These are phyloP conservation scores for Parnassius apollo DNA, from an alignment of 2,888 invertebrate genomes.

Conservation along the genomic window DNA sequence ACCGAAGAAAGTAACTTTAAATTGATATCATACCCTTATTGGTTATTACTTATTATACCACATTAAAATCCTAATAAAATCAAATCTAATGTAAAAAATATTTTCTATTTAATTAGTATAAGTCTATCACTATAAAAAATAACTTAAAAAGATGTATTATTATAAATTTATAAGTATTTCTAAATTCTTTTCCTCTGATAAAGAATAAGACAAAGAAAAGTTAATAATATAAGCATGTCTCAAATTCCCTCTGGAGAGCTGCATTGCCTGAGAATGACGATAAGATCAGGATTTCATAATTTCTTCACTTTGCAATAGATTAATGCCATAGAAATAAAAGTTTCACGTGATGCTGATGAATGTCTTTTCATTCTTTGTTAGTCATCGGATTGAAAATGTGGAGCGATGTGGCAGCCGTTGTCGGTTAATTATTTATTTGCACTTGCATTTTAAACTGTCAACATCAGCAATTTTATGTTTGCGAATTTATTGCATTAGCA, in stretches of 20 bases:
- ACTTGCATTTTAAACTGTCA: neutral
- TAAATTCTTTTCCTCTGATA: slow-evolving; percentile 1
- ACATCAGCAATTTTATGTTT: neutral
- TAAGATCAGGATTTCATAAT: slow-evolving; percentile 9
- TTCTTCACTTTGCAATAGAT: slow-evolving; percentile 6
- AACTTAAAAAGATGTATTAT: no score
- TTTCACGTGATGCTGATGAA: slow-evolving; percentile 11
- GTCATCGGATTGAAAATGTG: slow-evolving; percentile 27
- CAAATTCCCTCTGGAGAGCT: slow-evolving; percentile 21
- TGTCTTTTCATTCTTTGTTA: slow-evolving; percentile 23
- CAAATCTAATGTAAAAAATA: no score
- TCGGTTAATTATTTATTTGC: slow-evolving; percentile 11
- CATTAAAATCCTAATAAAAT: no score
- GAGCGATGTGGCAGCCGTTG: slow-evolving; percentile 19
- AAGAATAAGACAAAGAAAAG: slow-evolving; percentile 10
- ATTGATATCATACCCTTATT: no score
- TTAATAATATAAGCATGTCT: slow-evolving; percentile 25
- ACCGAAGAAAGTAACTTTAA: no score
- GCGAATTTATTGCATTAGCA: slow-evolving; percentile 5
- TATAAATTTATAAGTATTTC: no score
- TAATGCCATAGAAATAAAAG: slow-evolving; percentile 15
- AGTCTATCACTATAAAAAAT: no score
- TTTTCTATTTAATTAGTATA: no score
- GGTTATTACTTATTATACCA: no score
- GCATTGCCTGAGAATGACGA: slow-evolving; percentile 21